Evolutionary conservation across 2,113 vertebrate genomes (phyloP).

Genomic region (Gallinago paraguaiae): DNA sequence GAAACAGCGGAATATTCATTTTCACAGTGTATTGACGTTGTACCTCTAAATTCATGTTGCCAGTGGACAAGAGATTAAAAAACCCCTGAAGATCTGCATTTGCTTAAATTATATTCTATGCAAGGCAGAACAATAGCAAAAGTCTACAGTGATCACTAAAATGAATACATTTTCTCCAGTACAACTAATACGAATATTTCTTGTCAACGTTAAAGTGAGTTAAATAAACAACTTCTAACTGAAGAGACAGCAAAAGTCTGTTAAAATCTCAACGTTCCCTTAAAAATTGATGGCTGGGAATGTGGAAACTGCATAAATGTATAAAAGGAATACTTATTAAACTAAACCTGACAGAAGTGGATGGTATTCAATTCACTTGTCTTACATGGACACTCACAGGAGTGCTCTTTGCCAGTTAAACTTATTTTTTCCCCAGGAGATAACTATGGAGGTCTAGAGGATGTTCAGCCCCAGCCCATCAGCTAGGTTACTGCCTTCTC

Average conservation of each 20-base stretch:
- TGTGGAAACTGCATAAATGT: neutral
- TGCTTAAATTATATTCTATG: conserved; percentile 31
- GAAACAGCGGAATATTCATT: neutral
- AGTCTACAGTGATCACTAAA: conserved; percentile 40
- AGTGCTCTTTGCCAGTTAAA: neutral
- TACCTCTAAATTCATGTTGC: conserved; percentile 9
- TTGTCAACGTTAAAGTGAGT: neutral
- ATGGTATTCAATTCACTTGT: neutral
- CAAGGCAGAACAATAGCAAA: conserved; percentile 50
- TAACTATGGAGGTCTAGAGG: neutral
- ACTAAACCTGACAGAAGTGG: neutral
- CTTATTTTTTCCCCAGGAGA: neutral
- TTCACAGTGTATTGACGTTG: neutral
- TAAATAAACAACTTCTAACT: neutral
- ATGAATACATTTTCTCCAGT: conserved; percentile 11
- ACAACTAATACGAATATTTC: rapidly evolving
- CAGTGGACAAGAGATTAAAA: conserved; percentile 40
- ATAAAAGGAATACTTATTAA: neutral
- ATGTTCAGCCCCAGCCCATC: neutral
- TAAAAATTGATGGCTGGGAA: neutral
- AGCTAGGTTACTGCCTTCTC: neutral
- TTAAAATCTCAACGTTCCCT: neutral
- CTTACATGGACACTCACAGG: neutral
- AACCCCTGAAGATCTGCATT: neutral
- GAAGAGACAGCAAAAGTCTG: neutral